phyloP scores from a whole-genome alignment of 2,888 invertebrate species.

The Cryptophagus acutangulus region DNA sequence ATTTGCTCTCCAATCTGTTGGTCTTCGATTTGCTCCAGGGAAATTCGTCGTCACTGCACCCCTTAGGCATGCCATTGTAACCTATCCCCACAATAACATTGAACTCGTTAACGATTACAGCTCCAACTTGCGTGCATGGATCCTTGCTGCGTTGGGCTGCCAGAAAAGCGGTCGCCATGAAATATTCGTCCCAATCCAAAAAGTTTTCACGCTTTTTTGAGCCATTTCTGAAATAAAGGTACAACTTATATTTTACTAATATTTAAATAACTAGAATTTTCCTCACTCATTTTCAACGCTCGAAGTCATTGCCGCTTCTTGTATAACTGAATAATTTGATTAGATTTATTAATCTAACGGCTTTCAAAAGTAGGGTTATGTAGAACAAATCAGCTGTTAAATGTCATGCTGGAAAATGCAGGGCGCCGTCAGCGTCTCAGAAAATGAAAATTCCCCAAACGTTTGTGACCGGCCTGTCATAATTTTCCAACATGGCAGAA shows the following conservation, averaged over 20 bases:
- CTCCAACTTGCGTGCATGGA: constrained; percentile 89
- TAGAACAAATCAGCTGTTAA: constrained; percentile 2
- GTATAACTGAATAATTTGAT: too few species aligned
- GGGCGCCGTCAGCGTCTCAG: too few species aligned
- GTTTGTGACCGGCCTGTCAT: constrained; percentile 14
- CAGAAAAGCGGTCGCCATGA: constrained; percentile 89
- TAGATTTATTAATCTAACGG: too few species aligned
- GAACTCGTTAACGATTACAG: constrained; percentile 83
- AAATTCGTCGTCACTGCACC: constrained; percentile 82
- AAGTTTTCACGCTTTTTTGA: constrained; percentile 59
- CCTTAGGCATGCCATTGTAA: constrained; percentile 95
- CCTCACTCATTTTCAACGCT: too few species aligned
- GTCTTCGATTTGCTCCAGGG: constrained; percentile 76
- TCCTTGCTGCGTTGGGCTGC: constrained; percentile 94
- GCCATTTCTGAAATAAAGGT: constrained; percentile 24
- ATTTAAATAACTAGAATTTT: too few species aligned
- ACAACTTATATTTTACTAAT: too few species aligned
- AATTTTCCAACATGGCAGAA: constrained; percentile 48
- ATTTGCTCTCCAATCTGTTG: constrained; percentile 68
- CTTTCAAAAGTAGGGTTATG: constrained; percentile 4
- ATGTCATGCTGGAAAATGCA: too few species aligned
- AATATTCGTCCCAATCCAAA: constrained; percentile 88
- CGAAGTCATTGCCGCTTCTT: too few species aligned
- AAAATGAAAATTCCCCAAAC: constrained; percentile 18
- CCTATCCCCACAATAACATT: constrained; percentile 90